Evolutionary conservation across 2,888 invertebrate genomes (phyloP), one percentile per base, ranked within the genome.

Genomic region (Drosophila testacea): DNA sequence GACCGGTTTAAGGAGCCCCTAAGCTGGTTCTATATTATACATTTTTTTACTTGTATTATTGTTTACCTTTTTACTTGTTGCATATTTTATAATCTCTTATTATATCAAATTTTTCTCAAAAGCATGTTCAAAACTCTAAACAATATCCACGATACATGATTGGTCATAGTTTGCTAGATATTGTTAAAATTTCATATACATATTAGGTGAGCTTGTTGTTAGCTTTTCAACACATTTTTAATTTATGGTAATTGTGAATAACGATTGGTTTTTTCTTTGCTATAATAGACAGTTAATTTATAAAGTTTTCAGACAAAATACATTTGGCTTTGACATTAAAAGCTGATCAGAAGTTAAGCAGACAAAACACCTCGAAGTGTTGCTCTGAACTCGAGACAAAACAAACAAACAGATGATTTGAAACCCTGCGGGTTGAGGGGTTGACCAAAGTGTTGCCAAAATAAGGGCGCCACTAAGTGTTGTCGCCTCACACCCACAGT

Each of bases 311-410:
- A 85, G 88, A 85, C 84, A 39, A 55, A 86, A 73, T 83, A 78
- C 84, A 83, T 88, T 88, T 73, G 62, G 64, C 68, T 69, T 65
- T 78, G 79, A 63, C 79, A 84, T 87, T 71, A 77, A 87, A 75
- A 86, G 69, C 87, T 76, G 81, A 89, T 89, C 87, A 78, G 87
- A 84, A 84, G 87, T 84, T 84, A 73, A 75, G 81, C 76, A 81
- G 73, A 60, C 68, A 74, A 79, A 70, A 76, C 80, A 74, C 80
- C 80, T 77, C 68, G 44, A 76, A 72, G 77, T 69, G 80, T 68
- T 76, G 68, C 55, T 69, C 55, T 52, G 42, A 69, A 67, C 64
- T 65, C 79, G 22, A 73, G 76, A 86, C 76, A 71, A 65, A 64
- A 13, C 46, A 47, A 62, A 52, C 51, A 51, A 51, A 39, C 59